Percentiles rank a stretch among this genome's conserved stretches.
Conservation (phyloP, 2,888 invertebrate genomes). For the Corbicula japonica region DNA sequence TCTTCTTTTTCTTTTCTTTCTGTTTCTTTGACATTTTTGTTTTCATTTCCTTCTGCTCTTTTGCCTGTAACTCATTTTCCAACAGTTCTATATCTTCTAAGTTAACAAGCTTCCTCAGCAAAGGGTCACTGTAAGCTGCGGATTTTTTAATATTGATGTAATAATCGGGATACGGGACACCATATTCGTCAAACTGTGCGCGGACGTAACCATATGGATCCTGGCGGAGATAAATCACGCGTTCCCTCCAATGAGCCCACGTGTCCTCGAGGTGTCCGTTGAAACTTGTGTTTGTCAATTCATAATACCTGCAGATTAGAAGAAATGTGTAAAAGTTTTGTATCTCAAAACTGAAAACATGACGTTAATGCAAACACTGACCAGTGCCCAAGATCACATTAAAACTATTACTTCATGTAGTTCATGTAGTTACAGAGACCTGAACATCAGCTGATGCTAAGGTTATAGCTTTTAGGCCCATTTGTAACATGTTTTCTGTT, state of each 20-base stretch:
- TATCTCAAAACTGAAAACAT: too few species aligned
- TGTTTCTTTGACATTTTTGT: neutral
- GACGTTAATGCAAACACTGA: too few species aligned
- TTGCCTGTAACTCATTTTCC: neutral
- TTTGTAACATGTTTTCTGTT: too few species aligned
- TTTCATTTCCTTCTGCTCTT: neutral
- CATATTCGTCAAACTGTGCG: slow-evolving; percentile 35
- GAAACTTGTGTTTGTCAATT: slow-evolving; percentile 45
- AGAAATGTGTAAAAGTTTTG: too few species aligned
- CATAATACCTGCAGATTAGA: slow-evolving; percentile 42
- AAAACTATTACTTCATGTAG: too few species aligned
- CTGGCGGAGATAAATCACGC: slow-evolving; percentile 35
- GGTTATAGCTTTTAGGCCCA: too few species aligned
- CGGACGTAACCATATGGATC: slow-evolving; percentile 62
- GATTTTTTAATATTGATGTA: neutral
- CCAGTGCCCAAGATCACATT: too few species aligned
- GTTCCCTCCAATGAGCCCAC: slow-evolving; percentile 51
- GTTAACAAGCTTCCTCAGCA: neutral
- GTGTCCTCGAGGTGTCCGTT: slow-evolving; percentile 49
- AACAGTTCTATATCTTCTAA: slow-evolving; percentile 9
- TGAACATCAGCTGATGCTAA: too few species aligned
- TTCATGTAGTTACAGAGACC: too few species aligned
- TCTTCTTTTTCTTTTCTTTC: neutral
- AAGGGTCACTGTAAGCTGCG: neutral
- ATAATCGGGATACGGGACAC: slow-evolving; percentile 50